phyloP scores from a whole-genome alignment of 2,113 vertebrate genomes.

The Todiramphus chloris region DNA sequence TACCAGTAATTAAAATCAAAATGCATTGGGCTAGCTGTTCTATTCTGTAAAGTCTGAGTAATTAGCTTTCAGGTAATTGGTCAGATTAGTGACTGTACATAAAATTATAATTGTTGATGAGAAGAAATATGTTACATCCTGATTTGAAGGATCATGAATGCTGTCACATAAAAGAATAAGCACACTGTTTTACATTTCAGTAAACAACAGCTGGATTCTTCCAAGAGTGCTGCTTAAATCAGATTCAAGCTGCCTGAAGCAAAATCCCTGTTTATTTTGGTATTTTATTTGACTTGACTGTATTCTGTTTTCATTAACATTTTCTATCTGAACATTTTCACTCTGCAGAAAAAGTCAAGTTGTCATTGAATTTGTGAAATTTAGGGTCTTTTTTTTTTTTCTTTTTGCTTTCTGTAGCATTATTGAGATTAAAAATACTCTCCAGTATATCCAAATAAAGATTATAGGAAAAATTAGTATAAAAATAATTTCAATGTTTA shows the following conservation, averaged over 20 bases:
- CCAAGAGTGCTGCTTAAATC: constrained; percentile 71
- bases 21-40: constrained; percentile 52
- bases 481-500: not conserved
- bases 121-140: constrained; percentile 44
- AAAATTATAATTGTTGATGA: constrained; percentile 52
- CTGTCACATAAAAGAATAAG: constrained; percentile 60
- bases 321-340: constrained; percentile 64
- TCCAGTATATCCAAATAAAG: not conserved
- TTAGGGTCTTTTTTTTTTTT: not conserved
- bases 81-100: constrained; percentile 61
- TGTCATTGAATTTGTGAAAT: constrained; percentile 31
- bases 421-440: not conserved
- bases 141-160: constrained; percentile 50
- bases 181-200: constrained; percentile 74
- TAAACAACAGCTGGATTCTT: constrained; percentile 77
- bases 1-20: constrained; percentile 71
- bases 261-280: constrained; percentile 74
- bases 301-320: constrained; percentile 76
- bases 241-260: constrained; percentile 68
- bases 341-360: constrained; percentile 20
- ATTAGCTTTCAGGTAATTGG: constrained; percentile 68
- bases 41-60: constrained; percentile 56
- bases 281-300: constrained; percentile 72
- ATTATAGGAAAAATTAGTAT: not conserved
- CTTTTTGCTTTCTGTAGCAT: not conserved